Conservation (phyloP, 2,888 invertebrate genomes). For the Dysmachus trigonus region DNA sequence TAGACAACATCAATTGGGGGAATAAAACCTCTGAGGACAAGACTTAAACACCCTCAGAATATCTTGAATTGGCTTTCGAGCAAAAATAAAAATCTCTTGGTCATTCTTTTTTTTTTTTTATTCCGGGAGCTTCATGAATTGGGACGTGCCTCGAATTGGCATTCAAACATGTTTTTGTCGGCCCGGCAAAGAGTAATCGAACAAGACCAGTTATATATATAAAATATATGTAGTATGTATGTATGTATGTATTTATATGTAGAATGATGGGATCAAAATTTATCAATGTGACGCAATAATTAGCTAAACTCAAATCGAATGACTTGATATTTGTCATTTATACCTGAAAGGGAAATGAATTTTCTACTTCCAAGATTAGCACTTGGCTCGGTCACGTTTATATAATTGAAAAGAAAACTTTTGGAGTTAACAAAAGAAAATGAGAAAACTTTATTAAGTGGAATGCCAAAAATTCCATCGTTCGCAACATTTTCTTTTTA, state of each 20-base stretch:
- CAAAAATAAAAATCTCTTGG: conserved; percentile 1
- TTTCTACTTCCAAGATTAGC: conserved; percentile 29
- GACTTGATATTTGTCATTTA: conserved; percentile 35
- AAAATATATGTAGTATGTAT: no score
- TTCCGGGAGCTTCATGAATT: neutral
- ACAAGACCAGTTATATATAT: no score
- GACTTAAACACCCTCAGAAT: conserved; percentile 10
- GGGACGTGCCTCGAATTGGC: conserved; percentile 36
- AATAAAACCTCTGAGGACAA: conserved; percentile 23
- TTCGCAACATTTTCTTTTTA: neutral
- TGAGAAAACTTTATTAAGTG: conserved; percentile 39
- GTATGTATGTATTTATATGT: no score
- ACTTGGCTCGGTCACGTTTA: conserved; percentile 40
- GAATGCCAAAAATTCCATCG: neutral
- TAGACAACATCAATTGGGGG: conserved; percentile 7
- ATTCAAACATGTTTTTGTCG: conserved; percentile 12
- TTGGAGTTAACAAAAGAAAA: conserved; percentile 41
- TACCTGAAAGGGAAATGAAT: conserved; percentile 34
- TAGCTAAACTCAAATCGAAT: conserved; percentile 4
- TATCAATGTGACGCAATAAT: conserved; percentile 8
- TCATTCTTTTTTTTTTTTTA: neutral
- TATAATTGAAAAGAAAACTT: conserved; percentile 42
- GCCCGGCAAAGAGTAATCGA: neutral
- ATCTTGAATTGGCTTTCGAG: neutral
- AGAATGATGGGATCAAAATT: conserved; percentile 6